Conservation (phyloP, 2,113 vertebrate genomes). For the Macrotus californicus region DNA sequence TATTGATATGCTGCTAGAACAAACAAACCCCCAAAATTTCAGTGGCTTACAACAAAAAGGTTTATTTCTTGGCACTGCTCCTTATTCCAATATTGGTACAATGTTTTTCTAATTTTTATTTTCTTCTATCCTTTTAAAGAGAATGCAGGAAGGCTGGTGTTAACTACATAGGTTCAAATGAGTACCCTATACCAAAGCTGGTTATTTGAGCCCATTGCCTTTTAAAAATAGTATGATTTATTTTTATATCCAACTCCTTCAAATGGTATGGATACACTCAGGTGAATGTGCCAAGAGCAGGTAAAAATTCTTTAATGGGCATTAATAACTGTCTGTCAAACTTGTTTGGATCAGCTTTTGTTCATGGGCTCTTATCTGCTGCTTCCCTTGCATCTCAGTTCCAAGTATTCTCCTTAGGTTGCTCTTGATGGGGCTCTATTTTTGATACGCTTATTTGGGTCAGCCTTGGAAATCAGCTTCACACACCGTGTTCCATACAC, state of each 20-base stretch:
- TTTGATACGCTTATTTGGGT: not conserved
- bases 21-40: not conserved
- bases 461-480: not conserved
- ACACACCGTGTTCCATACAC: not conserved
- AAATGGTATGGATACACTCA: not conserved
- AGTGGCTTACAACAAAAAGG: not conserved
- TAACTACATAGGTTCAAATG: not conserved
- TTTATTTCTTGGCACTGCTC: not conserved
- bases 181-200: not conserved
- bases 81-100: not conserved
- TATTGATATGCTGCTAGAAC: not conserved
- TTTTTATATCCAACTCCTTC: not conserved
- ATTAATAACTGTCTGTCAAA: not conserved
- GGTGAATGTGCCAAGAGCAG: not conserved
- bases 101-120: not conserved
- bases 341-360: not conserved
- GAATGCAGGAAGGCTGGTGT: not conserved
- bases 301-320: not conserved
- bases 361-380: not conserved
- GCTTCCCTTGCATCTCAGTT: not conserved
- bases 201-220: not conserved
- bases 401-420: not conserved
- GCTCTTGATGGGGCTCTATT: not conserved
- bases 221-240: not conserved
- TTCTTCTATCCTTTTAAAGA: slow-evolving; percentile 3